phyloP scores from a whole-genome alignment of 1,140 invertebrate genomes.

The Notospermus geniculatus region DNA sequence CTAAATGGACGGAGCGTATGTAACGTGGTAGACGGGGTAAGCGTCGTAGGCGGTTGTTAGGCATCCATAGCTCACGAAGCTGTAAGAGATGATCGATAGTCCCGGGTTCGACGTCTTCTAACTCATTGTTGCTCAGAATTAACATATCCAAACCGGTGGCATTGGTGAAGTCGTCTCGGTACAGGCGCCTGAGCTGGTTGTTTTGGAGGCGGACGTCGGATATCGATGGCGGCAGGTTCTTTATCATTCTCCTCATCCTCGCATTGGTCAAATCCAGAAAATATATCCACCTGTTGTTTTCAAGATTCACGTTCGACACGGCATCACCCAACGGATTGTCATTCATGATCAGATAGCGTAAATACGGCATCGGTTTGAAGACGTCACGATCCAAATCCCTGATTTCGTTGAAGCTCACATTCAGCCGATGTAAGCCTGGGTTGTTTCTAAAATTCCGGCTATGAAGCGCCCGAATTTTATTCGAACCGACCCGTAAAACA shows the following conservation, averaged over 20 bases:
- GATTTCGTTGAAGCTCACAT: conserved; percentile 68
- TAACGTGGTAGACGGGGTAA: conserved; percentile 66
- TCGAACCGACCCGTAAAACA: conserved; percentile 71
- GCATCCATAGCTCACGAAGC: conserved; percentile 67
- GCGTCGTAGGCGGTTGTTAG: conserved; percentile 57
- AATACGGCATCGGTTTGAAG: conserved; percentile 73
- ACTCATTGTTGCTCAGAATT: conserved; percentile 76
- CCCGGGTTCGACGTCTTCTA: conserved; percentile 78
- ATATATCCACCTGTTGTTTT: conserved; percentile 42
- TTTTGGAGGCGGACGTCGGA: conserved; percentile 73
- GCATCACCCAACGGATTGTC: conserved; percentile 70
- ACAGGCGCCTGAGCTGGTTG: conserved; percentile 72
- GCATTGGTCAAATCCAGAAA: conserved; percentile 80
- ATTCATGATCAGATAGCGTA: conserved; percentile 80
- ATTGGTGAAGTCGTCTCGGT: conserved; percentile 81
- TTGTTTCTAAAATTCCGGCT: conserved; percentile 71
- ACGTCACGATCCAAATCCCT: conserved; percentile 60
- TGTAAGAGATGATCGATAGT: conserved; percentile 78
- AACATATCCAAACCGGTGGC: conserved; percentile 79
- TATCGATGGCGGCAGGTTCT: conserved; percentile 79
- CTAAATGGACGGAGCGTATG: conserved; percentile 60
- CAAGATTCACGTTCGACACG: conserved; percentile 69
- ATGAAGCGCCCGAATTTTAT: conserved; percentile 67
- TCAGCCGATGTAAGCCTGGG: conserved; percentile 46
- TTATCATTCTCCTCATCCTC: conserved; percentile 75